phyloP scores from a whole-genome alignment of 2,888 invertebrate species.

The Andrena praecox region DNA sequence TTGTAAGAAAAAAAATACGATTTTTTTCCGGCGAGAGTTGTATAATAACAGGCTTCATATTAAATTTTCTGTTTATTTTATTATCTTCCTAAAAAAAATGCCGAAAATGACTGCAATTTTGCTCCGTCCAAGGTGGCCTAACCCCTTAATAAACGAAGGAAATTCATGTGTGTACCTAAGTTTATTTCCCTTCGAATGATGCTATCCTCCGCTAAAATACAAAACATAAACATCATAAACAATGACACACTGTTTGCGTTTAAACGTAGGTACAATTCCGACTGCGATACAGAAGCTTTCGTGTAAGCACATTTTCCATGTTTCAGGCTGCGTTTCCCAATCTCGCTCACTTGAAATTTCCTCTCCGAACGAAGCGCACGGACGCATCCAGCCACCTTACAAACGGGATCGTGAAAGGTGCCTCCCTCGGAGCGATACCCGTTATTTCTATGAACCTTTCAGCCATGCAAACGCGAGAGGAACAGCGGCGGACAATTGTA shows the following conservation, averaged over 20 bases:
- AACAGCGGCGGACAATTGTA: neutral
- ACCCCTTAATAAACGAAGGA: no score
- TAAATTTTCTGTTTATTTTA: no score
- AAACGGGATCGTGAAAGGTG: neutral
- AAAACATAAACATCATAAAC: neutral
- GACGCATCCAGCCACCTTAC: neutral
- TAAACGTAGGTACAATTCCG: neutral
- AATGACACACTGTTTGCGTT: neutral
- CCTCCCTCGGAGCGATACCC: neutral
- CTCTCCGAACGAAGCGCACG: neutral
- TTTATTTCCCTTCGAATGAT: no score
- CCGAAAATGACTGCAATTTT: no score
- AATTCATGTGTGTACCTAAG: no score
- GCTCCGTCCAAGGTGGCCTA: no score
- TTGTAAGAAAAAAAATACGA: no score
- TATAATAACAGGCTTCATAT: no score
- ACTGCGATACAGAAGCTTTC: neutral
- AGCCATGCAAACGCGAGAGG: neutral
- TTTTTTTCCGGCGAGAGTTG: no score
- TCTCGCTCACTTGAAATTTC: neutral
- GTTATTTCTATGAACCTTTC: conserved; percentile 22
- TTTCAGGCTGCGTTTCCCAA: neutral
- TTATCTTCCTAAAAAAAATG: no score
- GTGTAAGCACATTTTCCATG: neutral
- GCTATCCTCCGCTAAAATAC: neutral